These are phyloP conservation scores for Megalonaias nervosa DNA, from an alignment of 1,140 invertebrate genomes.

Conservation along the genomic window DNA sequence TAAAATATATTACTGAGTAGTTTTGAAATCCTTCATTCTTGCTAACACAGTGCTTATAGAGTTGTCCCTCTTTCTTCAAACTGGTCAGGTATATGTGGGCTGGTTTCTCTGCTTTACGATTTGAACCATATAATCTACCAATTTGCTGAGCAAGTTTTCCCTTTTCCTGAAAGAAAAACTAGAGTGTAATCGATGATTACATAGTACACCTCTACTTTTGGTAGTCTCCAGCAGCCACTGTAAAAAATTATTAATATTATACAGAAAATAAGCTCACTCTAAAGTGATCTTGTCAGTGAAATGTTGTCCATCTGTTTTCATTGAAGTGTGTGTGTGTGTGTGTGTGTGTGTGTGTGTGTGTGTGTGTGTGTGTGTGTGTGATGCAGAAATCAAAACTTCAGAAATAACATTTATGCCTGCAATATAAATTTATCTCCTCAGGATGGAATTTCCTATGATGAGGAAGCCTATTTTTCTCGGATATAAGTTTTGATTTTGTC, in stretches of 20 bases:
- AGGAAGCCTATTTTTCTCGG: not conserved
- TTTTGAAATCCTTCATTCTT: slow-evolving; percentile 55
- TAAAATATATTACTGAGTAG: slow-evolving; percentile 36
- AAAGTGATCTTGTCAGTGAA: too few species aligned
- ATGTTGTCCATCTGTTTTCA: too few species aligned
- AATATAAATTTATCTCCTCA: too few species aligned
- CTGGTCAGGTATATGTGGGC: slow-evolving; percentile 48
- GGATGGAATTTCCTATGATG: not conserved
- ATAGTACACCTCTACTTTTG: too few species aligned
- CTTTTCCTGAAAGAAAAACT: slow-evolving; percentile 40
- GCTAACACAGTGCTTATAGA: slow-evolving; percentile 50
- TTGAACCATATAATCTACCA: slow-evolving; percentile 53
- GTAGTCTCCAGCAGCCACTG: not conserved
- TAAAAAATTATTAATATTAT: not conserved
- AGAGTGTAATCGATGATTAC: too few species aligned
- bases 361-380: too few species aligned
- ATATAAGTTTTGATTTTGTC: not conserved
- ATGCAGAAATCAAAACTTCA: too few species aligned
- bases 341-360: too few species aligned
- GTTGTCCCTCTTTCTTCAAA: slow-evolving; percentile 41
- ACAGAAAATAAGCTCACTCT: too few species aligned
- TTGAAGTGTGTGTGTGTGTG: too few species aligned
- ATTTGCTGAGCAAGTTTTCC: slow-evolving; percentile 57
- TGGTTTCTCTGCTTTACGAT: slow-evolving; percentile 43
- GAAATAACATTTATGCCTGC: too few species aligned